These are phyloP conservation scores for Helostoma temminkii DNA, from an alignment of 2,797 vertebrate genomes.

Conservation along the genomic window DNA sequence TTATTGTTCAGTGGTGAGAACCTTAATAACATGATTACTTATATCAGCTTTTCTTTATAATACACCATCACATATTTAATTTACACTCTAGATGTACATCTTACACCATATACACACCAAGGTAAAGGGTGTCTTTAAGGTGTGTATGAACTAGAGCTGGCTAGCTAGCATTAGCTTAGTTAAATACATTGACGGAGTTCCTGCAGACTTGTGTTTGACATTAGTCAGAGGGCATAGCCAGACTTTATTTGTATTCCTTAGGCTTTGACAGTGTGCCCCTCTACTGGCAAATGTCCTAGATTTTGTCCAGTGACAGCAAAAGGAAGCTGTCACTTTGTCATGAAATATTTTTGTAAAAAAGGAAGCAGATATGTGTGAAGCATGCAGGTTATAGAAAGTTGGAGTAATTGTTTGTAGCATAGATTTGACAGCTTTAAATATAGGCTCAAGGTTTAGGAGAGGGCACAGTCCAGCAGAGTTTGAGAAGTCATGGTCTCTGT, in stretches of 20 bases:
- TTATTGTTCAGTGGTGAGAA: too few relatives aligned
- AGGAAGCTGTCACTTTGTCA: neutral
- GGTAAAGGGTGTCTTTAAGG: slow-evolving; percentile 27
- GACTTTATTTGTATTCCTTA: slow-evolving; percentile 49
- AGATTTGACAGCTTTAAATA: slow-evolving; percentile 18
- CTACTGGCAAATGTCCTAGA: slow-evolving; percentile 20
- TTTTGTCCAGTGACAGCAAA: slow-evolving; percentile 4
- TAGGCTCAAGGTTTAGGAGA: slow-evolving; percentile 3
- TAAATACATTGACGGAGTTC: slow-evolving; percentile 38
- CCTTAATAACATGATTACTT: too few relatives aligned
- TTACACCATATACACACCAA: too few relatives aligned
- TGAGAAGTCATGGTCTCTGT: slow-evolving; percentile 42
- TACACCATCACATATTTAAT: slow-evolving; percentile 3
- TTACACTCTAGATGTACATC: neutral
- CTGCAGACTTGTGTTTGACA: slow-evolving; percentile 22
- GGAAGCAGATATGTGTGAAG: neutral
- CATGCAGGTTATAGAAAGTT: neutral
- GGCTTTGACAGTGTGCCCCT: slow-evolving; percentile 8
- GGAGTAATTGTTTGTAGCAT: neutral
- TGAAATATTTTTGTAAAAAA: slow-evolving; percentile 28
- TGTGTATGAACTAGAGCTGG: slow-evolving; percentile 14
- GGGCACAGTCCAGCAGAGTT: slow-evolving; percentile 31
- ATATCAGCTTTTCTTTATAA: neutral
- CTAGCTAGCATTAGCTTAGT: too few relatives aligned
- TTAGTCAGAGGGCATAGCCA: slow-evolving; percentile 16